Percentiles rank a stretch among this genome's conserved stretches.
Evolutionary conservation across 92 coral and sea anemone genomes (phyloP).

Genomic region (Phenganax subtilis): DNA sequence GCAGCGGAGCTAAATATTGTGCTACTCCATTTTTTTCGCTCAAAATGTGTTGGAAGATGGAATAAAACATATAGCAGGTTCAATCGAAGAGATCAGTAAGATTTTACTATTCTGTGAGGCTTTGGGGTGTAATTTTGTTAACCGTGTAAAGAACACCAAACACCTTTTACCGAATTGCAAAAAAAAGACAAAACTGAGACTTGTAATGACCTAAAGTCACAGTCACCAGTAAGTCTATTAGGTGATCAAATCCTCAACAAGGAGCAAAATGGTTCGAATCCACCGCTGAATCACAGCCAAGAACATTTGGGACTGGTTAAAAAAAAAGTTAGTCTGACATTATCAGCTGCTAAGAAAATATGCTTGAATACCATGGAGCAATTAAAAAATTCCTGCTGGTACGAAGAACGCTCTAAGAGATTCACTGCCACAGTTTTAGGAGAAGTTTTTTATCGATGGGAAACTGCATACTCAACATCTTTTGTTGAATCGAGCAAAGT

Average conservation of each 20-base stretch:
- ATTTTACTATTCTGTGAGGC: constrained; percentile 43
- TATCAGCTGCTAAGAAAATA: constrained; percentile 26
- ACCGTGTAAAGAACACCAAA: constrained; percentile 38
- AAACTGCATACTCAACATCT: constrained; percentile 12
- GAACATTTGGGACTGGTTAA: constrained; percentile 24
- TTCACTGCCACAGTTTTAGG: constrained; percentile 25
- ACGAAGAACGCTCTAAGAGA: background rate
- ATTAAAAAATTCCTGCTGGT: background rate
- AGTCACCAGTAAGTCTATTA: constrained; percentile 22
- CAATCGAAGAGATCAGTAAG: constrained; percentile 37
- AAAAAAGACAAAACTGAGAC: constrained; percentile 10
- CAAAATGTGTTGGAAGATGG: constrained; percentile 42
- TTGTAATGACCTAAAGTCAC: too few species aligned
- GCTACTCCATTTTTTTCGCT: constrained; percentile 59
- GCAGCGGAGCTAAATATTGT: constrained; percentile 41
- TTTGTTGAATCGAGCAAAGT: background rate
- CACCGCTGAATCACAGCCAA: constrained; percentile 11
- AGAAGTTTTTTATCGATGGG: constrained; percentile 29
- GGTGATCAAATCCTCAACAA: constrained; percentile 18
- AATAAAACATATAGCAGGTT: constrained; percentile 43
- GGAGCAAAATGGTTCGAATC: background rate
- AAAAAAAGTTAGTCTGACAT: constrained; percentile 10
- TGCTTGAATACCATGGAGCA: constrained; percentile 26
- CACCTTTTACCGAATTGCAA: constrained; percentile 29
- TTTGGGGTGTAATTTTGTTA: constrained; percentile 31